Percentiles rank a stretch among this genome's conserved stretches.
These are phyloP conservation scores for Daboia siamensis DNA, from an alignment of 2,113 vertebrate genomes.

Conservation along the genomic window DNA sequence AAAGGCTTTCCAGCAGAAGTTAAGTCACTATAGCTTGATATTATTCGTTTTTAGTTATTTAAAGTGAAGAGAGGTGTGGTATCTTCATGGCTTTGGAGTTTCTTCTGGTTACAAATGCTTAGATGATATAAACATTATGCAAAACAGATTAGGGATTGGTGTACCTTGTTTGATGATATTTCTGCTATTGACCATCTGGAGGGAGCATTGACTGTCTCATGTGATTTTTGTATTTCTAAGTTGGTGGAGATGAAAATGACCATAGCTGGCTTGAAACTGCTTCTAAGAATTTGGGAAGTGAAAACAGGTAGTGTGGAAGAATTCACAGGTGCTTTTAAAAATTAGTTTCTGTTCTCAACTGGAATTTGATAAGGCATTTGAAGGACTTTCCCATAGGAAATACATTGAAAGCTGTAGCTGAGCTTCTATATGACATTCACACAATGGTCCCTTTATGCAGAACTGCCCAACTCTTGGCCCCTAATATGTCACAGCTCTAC, in stretches of 20 bases:
- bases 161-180: not conserved
- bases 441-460: not conserved
- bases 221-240: not conserved
- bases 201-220: not conserved
- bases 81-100: not conserved
- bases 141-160: not conserved
- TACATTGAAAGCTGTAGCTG: not conserved
- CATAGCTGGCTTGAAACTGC: not conserved
- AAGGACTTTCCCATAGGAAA: not conserved
- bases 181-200: not conserved
- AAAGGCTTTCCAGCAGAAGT: not conserved
- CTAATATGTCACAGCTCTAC: slow-evolving; percentile 46
- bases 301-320: not conserved
- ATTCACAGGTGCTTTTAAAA: not conserved
- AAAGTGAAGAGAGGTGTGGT: not conserved
- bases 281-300: not conserved
- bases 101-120: not conserved
- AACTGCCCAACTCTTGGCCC: slow-evolving; percentile 5
- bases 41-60: not conserved
- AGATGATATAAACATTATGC: not conserved
- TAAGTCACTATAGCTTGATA: not conserved
- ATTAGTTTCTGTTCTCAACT: not conserved
- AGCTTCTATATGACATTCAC: not conserved
- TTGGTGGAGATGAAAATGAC: not conserved
- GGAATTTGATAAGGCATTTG: not conserved